phyloP scores from a whole-genome alignment of 2,797 vertebrate genomes.

The Gambelia wislizenii region DNA sequence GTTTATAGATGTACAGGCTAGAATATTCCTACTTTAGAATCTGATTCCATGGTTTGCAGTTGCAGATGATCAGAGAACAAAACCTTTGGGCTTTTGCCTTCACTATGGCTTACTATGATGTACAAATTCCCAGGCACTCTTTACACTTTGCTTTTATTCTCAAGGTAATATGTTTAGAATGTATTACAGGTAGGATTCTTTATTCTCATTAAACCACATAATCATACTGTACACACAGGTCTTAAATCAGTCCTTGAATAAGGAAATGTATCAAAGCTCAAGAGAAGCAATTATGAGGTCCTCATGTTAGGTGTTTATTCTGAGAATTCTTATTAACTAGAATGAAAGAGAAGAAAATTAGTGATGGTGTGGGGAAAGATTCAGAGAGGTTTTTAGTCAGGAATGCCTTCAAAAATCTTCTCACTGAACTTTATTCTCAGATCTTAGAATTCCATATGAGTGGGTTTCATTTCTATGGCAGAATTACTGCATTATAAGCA shows the following conservation, averaged over 20 bases:
- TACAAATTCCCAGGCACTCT: not conserved
- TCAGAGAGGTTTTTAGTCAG: not conserved
- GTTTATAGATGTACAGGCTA: not conserved
- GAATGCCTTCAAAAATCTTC: not conserved
- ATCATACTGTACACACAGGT: not conserved
- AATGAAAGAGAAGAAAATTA: not conserved
- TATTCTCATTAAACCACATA: not conserved
- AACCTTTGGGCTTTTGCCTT: not conserved
- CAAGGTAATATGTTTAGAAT: not conserved
- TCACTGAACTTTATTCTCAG: not conserved
- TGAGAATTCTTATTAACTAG: not conserved
- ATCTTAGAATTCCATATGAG: not conserved
- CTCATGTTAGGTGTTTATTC: not conserved
- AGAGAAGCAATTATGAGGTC: not conserved
- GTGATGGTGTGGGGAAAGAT: not conserved
- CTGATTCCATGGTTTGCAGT: not conserved
- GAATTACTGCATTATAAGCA: not conserved
- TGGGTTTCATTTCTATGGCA: not conserved
- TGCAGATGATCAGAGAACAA: not conserved
- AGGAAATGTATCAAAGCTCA: not conserved
- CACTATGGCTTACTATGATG: not conserved
- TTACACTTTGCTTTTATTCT: not conserved
- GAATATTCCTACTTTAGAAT: not conserved
- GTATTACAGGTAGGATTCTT: not conserved
- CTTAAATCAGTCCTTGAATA: not conserved